Conservation (phyloP, 2,113 vertebrate genomes). For the Antidorcas marsupialis region DNA sequence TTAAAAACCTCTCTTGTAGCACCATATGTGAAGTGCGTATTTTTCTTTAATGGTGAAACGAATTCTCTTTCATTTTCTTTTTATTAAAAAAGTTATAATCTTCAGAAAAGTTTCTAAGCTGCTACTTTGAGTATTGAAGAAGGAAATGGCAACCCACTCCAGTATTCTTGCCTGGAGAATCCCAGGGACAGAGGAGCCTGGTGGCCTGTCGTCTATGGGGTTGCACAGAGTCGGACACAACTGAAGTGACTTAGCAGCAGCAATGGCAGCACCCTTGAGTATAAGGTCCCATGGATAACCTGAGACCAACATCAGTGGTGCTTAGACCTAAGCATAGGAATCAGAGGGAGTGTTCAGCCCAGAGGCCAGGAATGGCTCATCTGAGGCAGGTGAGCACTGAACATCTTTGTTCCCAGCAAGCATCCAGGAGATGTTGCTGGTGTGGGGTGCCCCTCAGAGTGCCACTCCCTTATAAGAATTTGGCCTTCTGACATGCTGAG, state of each 20-base stretch:
- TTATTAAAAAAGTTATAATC: neutral
- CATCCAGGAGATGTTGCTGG: neutral
- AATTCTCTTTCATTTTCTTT: neutral
- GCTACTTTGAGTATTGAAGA: neutral
- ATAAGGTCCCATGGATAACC: neutral
- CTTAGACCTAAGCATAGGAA: neutral
- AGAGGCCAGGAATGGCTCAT: neutral
- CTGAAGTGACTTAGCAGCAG: neutral
- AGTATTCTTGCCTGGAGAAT: neutral
- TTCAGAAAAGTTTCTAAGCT: neutral
- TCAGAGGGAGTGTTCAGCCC: neutral
- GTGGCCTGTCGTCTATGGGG: neutral
- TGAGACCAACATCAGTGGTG: neutral
- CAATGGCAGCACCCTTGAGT: neutral
- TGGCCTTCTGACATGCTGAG: neutral
- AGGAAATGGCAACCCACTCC: neutral
- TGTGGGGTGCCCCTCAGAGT: neutral
- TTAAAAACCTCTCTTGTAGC: neutral
- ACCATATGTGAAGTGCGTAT: neutral
- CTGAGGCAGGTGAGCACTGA: neutral
- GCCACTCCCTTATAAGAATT: neutral
- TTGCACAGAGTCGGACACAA: fast-evolving
- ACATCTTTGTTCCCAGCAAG: neutral
- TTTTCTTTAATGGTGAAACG: neutral
- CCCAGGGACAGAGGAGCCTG: neutral